These are phyloP conservation scores for Caenorhabditis afra DNA, from an alignment of 2,888 invertebrate genomes.

Conservation along the genomic window DNA sequence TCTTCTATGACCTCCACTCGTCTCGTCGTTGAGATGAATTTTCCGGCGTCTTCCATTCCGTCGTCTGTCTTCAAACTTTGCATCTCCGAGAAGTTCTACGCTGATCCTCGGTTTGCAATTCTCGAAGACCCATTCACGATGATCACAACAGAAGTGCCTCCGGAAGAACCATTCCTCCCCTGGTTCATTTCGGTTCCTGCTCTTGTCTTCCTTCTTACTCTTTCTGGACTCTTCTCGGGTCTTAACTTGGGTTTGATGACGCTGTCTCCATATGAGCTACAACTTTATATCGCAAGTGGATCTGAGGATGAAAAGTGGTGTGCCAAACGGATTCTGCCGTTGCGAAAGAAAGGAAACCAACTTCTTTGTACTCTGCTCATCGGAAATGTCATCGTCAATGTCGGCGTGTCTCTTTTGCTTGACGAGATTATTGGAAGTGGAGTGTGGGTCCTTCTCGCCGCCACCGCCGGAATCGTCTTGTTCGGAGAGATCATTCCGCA, in stretches of 20 bases:
- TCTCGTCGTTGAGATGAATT: slow-evolving; percentile 17
- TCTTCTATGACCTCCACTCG: slow-evolving; percentile 30
- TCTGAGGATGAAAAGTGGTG: slow-evolving; percentile 82
- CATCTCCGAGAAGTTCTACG: slow-evolving; percentile 40
- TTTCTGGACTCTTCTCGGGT: slow-evolving; percentile 97
- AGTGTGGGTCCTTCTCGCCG: slow-evolving; percentile 74
- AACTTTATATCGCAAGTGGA: slow-evolving; percentile 76
- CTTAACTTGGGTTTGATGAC: slow-evolving; percentile 97
- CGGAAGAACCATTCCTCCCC: slow-evolving; percentile 11
- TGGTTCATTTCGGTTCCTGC: slow-evolving; percentile 83
- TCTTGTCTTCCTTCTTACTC: slow-evolving; percentile 87
- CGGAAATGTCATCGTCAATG: slow-evolving; percentile 81
- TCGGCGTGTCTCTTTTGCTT: slow-evolving; percentile 92
- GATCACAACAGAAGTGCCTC: slow-evolving; percentile 42
- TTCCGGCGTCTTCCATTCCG: slow-evolving; percentile 23
- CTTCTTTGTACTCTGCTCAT: slow-evolving; percentile 87
- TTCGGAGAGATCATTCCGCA: slow-evolving; percentile 87
- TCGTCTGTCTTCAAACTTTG: slow-evolving; percentile 31
- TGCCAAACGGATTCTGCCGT: slow-evolving; percentile 90
- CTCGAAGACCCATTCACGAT: slow-evolving; percentile 42
- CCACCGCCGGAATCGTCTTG: slow-evolving; percentile 88
- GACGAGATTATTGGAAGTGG: slow-evolving; percentile 87
- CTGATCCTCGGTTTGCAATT: slow-evolving; percentile 12
- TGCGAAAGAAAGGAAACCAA: slow-evolving; percentile 94
- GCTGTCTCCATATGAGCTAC: slow-evolving; percentile 85